These are phyloP conservation scores for Uropsilus gracilis DNA, from an alignment of 2,113 vertebrate species.

Conservation along the genomic window DNA sequence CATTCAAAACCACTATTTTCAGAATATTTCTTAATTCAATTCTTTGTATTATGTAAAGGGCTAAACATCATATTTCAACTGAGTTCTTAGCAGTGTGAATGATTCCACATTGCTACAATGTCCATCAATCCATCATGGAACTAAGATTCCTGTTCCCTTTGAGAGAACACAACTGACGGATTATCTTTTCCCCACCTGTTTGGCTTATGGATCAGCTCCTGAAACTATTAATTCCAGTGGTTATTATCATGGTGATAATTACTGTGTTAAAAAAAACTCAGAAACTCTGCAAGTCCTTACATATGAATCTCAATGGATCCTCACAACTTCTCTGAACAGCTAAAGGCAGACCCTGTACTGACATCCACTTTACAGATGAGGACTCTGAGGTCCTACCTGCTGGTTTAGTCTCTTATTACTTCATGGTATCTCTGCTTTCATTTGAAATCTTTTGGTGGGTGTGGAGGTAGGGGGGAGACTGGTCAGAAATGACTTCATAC, in stretches of 20 bases:
- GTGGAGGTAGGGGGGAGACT: background rate
- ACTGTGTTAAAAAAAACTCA: background rate
- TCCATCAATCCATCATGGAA: background rate
- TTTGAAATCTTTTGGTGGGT: background rate
- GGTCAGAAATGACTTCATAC: background rate
- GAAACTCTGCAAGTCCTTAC: background rate
- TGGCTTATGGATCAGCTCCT: background rate
- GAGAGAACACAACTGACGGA: background rate
- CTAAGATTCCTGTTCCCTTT: background rate
- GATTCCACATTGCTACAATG: background rate
- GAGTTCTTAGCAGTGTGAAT: background rate
- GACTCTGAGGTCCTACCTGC: background rate
- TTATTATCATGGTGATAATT: background rate
- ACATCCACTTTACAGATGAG: background rate
- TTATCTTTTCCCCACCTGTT: background rate
- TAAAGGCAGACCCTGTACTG: too few relatives aligned
- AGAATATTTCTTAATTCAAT: background rate
- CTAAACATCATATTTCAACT: background rate
- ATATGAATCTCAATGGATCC: background rate
- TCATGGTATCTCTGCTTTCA: background rate
- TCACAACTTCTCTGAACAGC: background rate
- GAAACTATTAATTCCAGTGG: background rate
- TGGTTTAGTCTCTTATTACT: background rate
- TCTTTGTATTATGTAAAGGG: background rate
- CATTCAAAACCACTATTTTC: background rate